Base-by-base conservation (phyloP, 2,888 invertebrate genomes). In the Drosophila kanekoi region DNA sequence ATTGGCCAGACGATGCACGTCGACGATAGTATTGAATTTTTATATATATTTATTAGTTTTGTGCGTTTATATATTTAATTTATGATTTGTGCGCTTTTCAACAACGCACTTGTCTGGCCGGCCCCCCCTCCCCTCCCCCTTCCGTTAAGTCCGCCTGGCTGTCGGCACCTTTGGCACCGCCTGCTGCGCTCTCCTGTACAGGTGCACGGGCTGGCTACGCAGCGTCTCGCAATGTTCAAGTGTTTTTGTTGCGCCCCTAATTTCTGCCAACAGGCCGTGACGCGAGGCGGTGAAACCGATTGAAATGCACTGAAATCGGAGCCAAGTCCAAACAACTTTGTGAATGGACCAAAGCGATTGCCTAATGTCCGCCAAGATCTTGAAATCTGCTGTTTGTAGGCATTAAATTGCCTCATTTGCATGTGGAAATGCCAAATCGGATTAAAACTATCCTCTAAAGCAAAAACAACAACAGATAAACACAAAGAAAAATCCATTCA, bases 201-300 rank as follows among this genome's bases (percentile, higher is more conserved):
- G 28, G 28, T 28, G 28, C 28, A 28, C 8, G 8, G 28, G 8
- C 28, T 8, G 28, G 28, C 51, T 58, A 58, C 58, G 51, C 58
- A 58, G 14, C n/a, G 51, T 51, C 51, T 40, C 9, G 58, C 40
- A 40, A 40, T 41, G 41, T 40, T 14, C 37, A 14, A 4, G 4
- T 35, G 32, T 32, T 32, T 10, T 43, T 14, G 23, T 32, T 16
- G 11, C 5, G 11, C 18, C 10, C 18, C 41, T 2, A 59, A 59
- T 80, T 74, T 77, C 68, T 80, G 49, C 74, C 28, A 74, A 83
- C 81, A 4, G 62, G 81, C 80, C 83, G 64, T 14, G 23, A 28
- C 35, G 52, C 51, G 33, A 43, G 45, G 16, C 40, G 47, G 57
- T 28, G 14, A 37, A 35, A 28, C 37, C 44, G 20, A 58, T 44